Conservation (phyloP, 2,797 vertebrate species). For the Monodelphis domestica region DNA sequence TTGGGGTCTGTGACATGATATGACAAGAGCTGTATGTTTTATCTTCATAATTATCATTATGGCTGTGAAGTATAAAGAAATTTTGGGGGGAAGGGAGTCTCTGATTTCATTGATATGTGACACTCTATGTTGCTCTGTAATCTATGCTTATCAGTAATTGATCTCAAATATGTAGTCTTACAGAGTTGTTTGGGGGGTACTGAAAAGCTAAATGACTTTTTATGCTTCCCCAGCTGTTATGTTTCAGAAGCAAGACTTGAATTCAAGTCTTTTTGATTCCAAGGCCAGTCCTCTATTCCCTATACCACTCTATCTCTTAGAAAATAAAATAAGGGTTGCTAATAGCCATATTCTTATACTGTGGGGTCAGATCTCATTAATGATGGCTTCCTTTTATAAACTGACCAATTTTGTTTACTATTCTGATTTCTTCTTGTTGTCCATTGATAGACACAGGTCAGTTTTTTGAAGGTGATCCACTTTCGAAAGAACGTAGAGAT, state of each 20-base stretch:
- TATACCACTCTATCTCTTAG: background rate
- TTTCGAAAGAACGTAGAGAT: background rate
- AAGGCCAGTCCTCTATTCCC: background rate
- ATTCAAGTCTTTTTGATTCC: background rate
- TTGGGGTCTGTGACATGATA: too few relatives aligned
- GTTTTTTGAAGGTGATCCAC: background rate
- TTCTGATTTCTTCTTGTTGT: background rate
- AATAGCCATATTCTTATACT: background rate
- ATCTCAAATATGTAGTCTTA: background rate
- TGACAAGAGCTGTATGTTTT: too few relatives aligned
- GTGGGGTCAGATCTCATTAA: background rate
- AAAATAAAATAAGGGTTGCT: background rate
- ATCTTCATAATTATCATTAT: background rate
- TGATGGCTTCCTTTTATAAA: background rate
- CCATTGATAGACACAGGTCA: background rate
- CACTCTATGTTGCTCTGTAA: background rate
- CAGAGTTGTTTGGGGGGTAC: background rate
- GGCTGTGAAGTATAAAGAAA: background rate
- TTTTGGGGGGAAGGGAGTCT: background rate
- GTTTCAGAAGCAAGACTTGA: background rate
- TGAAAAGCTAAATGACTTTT: background rate
- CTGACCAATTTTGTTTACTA: background rate
- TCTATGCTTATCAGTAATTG: background rate
- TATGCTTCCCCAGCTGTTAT: background rate
- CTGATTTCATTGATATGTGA: background rate